phyloP scores from a whole-genome alignment of 2,113 vertebrate genomes.

The Labeo rohita region DNA sequence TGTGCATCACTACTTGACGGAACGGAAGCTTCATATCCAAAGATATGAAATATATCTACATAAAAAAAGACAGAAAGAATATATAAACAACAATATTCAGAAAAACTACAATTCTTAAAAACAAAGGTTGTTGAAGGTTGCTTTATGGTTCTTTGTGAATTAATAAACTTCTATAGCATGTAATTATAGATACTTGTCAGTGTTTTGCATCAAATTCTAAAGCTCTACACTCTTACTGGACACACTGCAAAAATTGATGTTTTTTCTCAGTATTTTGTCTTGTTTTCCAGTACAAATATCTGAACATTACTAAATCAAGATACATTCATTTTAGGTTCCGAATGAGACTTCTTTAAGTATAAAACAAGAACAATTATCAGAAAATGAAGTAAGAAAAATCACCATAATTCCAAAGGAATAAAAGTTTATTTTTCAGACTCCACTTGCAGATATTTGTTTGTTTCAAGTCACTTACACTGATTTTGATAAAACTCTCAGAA shows the following conservation, averaged over 20 bases:
- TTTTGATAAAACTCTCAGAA: neutral
- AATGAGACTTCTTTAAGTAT: too few relatives aligned
- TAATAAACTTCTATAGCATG: too few relatives aligned
- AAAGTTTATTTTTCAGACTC: too few relatives aligned
- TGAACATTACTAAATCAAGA: neutral
- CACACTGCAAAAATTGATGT: too few relatives aligned
- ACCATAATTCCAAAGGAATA: neutral
- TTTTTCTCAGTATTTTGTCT: too few relatives aligned
- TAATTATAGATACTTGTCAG: too few relatives aligned
- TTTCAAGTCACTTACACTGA: neutral
- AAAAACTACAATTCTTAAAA: neutral
- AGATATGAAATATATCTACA: neutral
- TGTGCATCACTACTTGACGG: neutral
- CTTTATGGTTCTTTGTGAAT: neutral
- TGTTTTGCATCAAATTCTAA: too few relatives aligned
- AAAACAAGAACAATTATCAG: too few relatives aligned
- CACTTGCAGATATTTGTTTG: too few relatives aligned
- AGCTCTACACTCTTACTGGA: too few relatives aligned
- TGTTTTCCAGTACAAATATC: neutral
- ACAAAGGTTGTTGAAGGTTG: neutral
- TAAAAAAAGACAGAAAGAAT: neutral
- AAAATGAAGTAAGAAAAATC: too few relatives aligned
- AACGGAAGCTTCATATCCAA: neutral
- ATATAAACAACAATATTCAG: neutral
- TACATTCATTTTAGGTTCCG: too few relatives aligned